phyloP scores from a whole-genome alignment of 2,113 vertebrate genomes.

The Galemys pyrenaicus region DNA sequence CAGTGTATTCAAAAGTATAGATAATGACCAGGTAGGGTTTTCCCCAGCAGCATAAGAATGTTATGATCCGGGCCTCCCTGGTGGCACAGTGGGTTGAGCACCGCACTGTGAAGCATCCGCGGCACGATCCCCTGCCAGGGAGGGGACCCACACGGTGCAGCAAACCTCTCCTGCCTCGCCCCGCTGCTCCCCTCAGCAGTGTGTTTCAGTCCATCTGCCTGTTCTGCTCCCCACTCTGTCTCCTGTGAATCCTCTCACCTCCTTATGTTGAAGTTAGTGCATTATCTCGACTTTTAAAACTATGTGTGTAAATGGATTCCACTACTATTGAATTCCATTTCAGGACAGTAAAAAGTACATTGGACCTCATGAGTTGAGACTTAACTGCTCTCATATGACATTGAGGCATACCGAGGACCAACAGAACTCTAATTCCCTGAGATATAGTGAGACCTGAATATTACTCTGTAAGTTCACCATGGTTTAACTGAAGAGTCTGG shows the following conservation, averaged over 20 bases:
- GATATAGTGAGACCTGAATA: neutral
- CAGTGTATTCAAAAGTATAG: neutral
- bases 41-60: too few species aligned
- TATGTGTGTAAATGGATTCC: neutral
- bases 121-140: too few species aligned
- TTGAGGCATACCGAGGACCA: neutral
- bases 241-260: too few species aligned
- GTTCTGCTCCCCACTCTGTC: too few species aligned
- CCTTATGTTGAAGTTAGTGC: neutral
- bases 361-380: neutral
- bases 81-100: too few species aligned
- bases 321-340: slow-evolving; percentile 21
- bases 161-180: too few species aligned
- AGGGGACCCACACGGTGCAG: too few species aligned
- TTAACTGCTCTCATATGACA: neutral
- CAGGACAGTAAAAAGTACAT: neutral
- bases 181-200: too few species aligned
- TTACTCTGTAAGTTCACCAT: neutral
- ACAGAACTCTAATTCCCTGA: neutral
- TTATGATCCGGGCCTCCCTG: neutral
- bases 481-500: neutral
- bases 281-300: slow-evolving; percentile 2
- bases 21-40: neutral
- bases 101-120: too few species aligned
- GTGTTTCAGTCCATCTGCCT: too few species aligned